phyloP scores from a whole-genome alignment of 2,113 vertebrate species.

The Sitta europaea region DNA sequence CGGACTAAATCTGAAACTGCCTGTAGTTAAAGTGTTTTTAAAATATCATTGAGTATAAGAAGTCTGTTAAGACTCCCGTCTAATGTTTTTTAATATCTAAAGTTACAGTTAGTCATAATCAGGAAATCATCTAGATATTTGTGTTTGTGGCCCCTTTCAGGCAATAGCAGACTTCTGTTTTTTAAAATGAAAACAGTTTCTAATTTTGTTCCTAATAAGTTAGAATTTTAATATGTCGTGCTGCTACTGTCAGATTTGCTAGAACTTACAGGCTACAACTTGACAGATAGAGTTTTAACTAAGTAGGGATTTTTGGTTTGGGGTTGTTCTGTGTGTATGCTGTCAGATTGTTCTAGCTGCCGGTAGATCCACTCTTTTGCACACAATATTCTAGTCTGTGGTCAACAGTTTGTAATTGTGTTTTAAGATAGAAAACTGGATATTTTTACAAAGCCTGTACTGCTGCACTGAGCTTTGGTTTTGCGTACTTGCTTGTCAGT shows the following conservation, averaged over 20 bases:
- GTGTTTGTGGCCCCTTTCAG: neutral
- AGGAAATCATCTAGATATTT: neutral
- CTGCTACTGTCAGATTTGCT: neutral
- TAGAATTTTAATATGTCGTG: neutral
- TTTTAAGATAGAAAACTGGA: neutral
- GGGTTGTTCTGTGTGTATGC: neutral
- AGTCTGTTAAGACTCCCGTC: neutral
- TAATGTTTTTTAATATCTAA: neutral
- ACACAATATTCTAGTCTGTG: neutral
- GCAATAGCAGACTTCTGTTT: neutral
- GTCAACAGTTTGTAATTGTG: neutral
- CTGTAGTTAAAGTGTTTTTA: neutral
- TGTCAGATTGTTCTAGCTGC: neutral
- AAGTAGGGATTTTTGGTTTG: neutral
- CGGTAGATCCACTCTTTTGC: neutral
- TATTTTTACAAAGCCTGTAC: neutral
- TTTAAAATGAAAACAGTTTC: neutral
- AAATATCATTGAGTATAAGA: neutral
- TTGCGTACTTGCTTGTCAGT: neutral
- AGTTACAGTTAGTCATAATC: neutral
- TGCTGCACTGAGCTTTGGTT: neutral
- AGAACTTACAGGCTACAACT: neutral
- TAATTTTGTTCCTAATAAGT: neutral
- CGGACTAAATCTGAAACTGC: neutral
- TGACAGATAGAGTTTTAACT: neutral